These are phyloP conservation scores for Lordiphosa mommai DNA, from an alignment of 1,140 invertebrate genomes.

Conservation along the genomic window DNA sequence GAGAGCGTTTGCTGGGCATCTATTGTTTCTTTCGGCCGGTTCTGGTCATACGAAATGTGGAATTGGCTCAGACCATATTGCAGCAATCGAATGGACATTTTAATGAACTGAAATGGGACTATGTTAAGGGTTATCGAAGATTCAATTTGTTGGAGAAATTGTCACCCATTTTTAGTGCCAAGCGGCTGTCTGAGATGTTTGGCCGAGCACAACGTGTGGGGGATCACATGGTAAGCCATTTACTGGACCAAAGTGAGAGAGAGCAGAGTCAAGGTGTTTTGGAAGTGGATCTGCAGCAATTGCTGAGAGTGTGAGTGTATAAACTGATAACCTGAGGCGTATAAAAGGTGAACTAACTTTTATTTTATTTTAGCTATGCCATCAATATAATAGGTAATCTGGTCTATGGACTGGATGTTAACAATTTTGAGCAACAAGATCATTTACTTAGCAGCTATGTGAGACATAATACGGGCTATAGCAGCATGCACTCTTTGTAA, in stretches of 20 bases:
- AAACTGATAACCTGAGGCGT: not conserved
- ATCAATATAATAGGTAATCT: constrained; percentile 64
- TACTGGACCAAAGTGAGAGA: constrained; percentile 14
- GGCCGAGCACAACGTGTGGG: constrained; percentile 49
- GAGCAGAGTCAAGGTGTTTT: not conserved
- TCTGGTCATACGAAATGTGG: constrained; percentile 54
- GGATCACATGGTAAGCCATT: constrained; percentile 44
- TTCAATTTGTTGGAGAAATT: constrained; percentile 68
- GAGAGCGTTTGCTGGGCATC: constrained; percentile 54
- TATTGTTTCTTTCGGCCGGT: constrained; percentile 71
- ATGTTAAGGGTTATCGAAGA: constrained; percentile 52
- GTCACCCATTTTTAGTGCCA: constrained; percentile 44
- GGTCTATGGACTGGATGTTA: constrained; percentile 63
- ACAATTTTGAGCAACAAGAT: constrained; percentile 62
- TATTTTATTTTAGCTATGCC: constrained; percentile 42
- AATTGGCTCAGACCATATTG: constrained; percentile 51
- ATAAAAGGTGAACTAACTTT: not conserved
- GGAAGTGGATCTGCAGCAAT: constrained; percentile 55
- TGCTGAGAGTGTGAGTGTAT: constrained; percentile 56
- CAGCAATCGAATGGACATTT: constrained; percentile 58
- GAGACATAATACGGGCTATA: constrained; percentile 9
- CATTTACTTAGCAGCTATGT: constrained; percentile 55
- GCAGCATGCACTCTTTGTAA: constrained; percentile 55
- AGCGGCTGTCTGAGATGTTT: constrained; percentile 48
- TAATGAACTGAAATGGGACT: constrained; percentile 61